Conservation (phyloP, 2,888 invertebrate genomes). For the Apodemia mormo region DNA sequence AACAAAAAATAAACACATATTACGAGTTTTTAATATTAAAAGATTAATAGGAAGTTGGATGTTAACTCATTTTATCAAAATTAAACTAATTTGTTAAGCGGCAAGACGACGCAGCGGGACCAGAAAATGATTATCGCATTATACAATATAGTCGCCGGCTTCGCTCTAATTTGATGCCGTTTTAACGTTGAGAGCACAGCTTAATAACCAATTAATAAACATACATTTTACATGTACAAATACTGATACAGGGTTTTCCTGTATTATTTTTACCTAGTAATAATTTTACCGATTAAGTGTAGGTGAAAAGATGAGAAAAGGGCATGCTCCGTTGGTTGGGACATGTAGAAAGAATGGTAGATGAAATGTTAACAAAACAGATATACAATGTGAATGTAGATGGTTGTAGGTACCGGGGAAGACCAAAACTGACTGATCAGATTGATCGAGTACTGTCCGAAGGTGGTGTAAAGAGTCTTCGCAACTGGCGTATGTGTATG, state of each 20-base stretch:
- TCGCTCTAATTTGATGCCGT: slow-evolving; percentile 4
- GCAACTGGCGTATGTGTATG: no score
- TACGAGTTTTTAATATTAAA: background rate
- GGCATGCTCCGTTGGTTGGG: no score
- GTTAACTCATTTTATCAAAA: slow-evolving; percentile 20
- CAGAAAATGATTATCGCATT: slow-evolving; percentile 21
- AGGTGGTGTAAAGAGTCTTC: no score
- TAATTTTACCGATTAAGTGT: background rate
- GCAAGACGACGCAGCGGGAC: slow-evolving; percentile 22
- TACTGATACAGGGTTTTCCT: background rate
- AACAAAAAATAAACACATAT: background rate
- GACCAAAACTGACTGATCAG: no score
- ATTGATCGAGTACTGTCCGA: no score
- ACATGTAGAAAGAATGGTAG: no score
- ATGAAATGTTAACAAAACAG: no score
- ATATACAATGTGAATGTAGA: no score
- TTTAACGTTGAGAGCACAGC: slow-evolving; percentile 12
- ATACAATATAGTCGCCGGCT: slow-evolving; percentile 21
- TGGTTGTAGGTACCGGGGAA: no score
- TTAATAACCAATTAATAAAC: slow-evolving; percentile 14
- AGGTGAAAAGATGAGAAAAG: no score
- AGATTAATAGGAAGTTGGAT: background rate
- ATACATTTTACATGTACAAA: background rate
- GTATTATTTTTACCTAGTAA: background rate
- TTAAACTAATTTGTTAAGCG: slow-evolving; percentile 21